A percentile compares a stretch with the other conserved stretches of the same genome.
These are phyloP conservation scores for Morone saxatilis DNA, from an alignment of 2,113 vertebrate genomes.

Conservation along the genomic window DNA sequence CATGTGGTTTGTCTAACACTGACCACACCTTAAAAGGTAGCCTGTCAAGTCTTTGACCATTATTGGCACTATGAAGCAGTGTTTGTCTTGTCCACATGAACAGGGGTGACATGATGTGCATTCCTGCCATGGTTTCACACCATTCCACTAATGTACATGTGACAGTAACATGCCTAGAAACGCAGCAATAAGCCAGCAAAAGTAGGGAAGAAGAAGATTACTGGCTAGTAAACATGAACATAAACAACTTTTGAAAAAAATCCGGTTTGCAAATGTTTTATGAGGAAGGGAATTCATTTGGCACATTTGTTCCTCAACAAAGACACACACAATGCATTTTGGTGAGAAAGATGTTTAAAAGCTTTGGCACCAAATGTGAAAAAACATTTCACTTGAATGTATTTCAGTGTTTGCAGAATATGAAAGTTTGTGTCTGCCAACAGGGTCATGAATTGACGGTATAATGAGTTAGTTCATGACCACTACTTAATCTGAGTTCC, in stretches of 20 bases:
- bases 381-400: neutral
- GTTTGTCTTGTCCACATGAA: no score
- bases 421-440: neutral
- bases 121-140: no score
- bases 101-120: no score
- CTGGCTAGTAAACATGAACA: neutral
- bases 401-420: neutral
- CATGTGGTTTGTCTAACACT: no score
- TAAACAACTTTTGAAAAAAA: neutral
- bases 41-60: no score
- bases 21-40: no score
- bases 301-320: neutral
- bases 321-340: neutral
- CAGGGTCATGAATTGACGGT: neutral
- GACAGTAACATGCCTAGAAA: neutral
- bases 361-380: neutral
- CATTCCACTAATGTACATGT: neutral
- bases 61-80: no score
- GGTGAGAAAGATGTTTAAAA: neutral
- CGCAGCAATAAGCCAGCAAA: neutral
- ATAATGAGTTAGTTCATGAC: neutral
- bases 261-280: neutral
- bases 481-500: neutral
- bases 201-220: neutral
- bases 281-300: no score